A percentile compares a stretch with the other conserved stretches of the same genome.
Conservation (phyloP, 2,888 invertebrate species). For the Drosophila histrio region DNA sequence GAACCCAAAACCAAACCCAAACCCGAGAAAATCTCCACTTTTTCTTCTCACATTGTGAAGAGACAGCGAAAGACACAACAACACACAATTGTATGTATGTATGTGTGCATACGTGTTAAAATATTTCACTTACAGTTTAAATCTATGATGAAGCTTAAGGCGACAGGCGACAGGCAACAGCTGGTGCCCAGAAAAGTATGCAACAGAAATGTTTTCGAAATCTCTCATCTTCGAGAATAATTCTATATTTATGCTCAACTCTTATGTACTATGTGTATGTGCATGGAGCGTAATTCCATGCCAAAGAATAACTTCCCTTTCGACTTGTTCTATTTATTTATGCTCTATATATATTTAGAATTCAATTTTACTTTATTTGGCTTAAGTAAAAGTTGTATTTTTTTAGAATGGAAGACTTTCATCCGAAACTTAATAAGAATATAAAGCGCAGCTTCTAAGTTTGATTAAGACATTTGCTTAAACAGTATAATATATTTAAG, state of each 20-base stretch:
- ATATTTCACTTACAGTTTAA: constrained; percentile 40
- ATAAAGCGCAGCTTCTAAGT: too few species aligned
- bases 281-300: background rate
- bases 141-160: constrained; percentile 31
- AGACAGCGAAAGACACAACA: constrained; percentile 5
- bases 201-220: background rate
- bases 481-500: too few species aligned
- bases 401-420: too few species aligned
- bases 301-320: background rate
- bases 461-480: too few species aligned
- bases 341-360: too few species aligned
- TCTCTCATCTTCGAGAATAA: background rate
- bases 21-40: constrained; percentile 39
- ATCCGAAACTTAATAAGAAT: too few species aligned
- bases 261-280: background rate
- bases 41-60: constrained; percentile 25
- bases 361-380: too few species aligned
- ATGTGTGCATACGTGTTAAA: constrained; percentile 13
- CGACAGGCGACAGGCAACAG: constrained; percentile 25
- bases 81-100: background rate
- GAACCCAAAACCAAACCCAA: constrained; percentile 37
- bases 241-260: background rate
- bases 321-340: too few species aligned
- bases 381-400: too few species aligned
- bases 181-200: constrained; percentile 29